Conservation (phyloP, 2,888 invertebrate genomes). For the Dorcus parallelipipedus region DNA sequence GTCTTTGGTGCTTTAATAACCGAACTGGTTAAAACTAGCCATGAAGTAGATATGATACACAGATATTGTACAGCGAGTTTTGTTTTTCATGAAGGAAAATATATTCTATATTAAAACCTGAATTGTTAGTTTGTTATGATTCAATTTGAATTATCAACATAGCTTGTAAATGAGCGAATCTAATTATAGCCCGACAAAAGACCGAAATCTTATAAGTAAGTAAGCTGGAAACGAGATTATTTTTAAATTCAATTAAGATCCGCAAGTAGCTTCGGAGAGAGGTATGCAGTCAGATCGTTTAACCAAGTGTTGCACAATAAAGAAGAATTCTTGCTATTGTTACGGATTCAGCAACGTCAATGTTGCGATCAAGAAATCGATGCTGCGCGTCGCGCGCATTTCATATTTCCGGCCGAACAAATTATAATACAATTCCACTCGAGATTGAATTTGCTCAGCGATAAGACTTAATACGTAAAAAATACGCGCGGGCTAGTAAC, state of each 20-base stretch:
- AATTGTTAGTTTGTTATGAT: no score
- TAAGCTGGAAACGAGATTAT: constrained; percentile 11
- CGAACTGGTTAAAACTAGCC: no score
- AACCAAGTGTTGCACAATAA: no score
- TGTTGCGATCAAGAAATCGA: constrained; percentile 2
- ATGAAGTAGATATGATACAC: no score
- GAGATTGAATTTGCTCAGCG: constrained; percentile 3
- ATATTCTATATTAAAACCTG: no score
- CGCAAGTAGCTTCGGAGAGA: background rate
- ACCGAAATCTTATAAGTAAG: constrained; percentile 10
- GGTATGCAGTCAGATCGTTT: no score
- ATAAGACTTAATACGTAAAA: constrained; percentile 1
- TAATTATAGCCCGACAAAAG: constrained; percentile 11
- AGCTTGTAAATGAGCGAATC: constrained; percentile 1
- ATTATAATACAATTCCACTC: background rate
- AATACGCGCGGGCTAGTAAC: background rate
- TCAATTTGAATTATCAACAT: no score
- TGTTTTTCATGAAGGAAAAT: no score
- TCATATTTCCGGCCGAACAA: background rate
- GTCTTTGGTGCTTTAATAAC: no score
- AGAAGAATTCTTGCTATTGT: no score
- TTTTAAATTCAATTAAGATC: constrained; percentile 11
- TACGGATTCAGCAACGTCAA: background rate
- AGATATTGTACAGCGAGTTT: no score
- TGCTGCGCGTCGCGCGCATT: constrained; percentile 7